phyloP scores from a whole-genome alignment of 2,888 invertebrate species.

The Marasmarcha lunaedactyla region DNA sequence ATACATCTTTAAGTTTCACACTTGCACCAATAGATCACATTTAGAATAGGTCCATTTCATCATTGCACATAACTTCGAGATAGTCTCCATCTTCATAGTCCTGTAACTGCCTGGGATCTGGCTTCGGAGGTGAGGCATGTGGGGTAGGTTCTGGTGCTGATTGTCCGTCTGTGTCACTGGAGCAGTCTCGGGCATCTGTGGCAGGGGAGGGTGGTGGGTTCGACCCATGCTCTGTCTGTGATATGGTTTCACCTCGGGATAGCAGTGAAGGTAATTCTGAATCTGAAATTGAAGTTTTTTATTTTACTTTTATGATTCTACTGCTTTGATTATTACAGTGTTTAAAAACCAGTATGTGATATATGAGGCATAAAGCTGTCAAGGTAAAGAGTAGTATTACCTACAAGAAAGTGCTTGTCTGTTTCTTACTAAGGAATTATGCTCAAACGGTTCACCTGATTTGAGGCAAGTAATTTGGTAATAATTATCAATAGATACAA shows the following conservation, averaged over 20 bases:
- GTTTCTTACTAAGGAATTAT: too few species aligned
- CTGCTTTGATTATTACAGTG: too few species aligned
- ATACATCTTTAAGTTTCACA: too few species aligned
- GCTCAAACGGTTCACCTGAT: too few species aligned
- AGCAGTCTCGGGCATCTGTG: constrained; percentile 76
- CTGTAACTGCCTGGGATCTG: constrained; percentile 31
- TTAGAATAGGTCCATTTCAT: constrained; percentile 80
- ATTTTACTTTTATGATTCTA: neutral
- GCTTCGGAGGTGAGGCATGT: constrained; percentile 18
- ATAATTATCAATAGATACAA: too few species aligned
- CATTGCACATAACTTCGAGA: constrained; percentile 77
- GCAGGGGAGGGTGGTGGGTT: constrained; percentile 88
- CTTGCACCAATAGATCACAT: too few species aligned
- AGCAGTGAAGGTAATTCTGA: constrained; percentile 74
- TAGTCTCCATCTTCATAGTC: constrained; percentile 76
- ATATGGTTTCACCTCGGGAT: constrained; percentile 71
- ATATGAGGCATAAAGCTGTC: too few species aligned
- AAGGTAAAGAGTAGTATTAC: too few species aligned
- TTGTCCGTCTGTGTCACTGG: constrained; percentile 73
- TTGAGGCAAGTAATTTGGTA: too few species aligned
- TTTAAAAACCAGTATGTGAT: too few species aligned
- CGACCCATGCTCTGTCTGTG: constrained; percentile 69
- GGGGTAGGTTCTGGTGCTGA: constrained; percentile 58
- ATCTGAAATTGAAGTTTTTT: constrained; percentile 43
- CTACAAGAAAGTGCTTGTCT: too few species aligned